Evolutionary conservation across 2,797 vertebrate genomes (phyloP), one percentile per base, ranked within the genome.

Genomic region (Apogon hyalosoma): DNA sequence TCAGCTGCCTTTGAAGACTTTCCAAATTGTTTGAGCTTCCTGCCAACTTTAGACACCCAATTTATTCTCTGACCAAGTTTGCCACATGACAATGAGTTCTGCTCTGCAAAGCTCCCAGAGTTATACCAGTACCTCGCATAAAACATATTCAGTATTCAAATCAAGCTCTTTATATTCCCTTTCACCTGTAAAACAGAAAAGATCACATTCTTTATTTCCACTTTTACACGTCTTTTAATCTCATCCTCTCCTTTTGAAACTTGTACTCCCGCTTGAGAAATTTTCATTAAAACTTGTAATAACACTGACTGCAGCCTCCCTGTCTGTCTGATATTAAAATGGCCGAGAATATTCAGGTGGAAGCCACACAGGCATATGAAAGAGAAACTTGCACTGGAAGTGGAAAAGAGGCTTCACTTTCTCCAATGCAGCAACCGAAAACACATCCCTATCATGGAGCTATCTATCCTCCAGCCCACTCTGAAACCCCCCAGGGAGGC

Each of bases 211-310:
- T 83, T 76, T 72, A 63, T 70, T 76, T 78, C 57, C 64, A 53
- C 64, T 75, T 64, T 69, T 54, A 68, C 69, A 56, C 56, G 46
- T 74, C 59, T 76, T 63, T 83, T 61, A 76, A 53, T 63, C 57
- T 69, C 73, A 36, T 41, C n/a, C 47, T 51, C 58, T 73, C 50
- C 50, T 69, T 81, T 52, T 64, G 33, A 66, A 70, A 81, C 66
- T 73, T 61, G 51, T 47, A 15, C 18, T 36, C 40, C 59, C 13
- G 51, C 79, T 64, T 13, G 12, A 70, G 67, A 66, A 55, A 61
- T 78, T 88, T 87, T 86, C 63, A 89, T 92, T 90, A 75, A 86
- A 88, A 82, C 58, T 65, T 70, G 67, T 72, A 87, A 85, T 83
- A 85, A 83, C 60, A 62, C 39, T 8, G 64, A 66, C 50, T 39